Evolutionary conservation across 2,113 vertebrate genomes (phyloP).

Genomic region (Scopus umbretta): DNA sequence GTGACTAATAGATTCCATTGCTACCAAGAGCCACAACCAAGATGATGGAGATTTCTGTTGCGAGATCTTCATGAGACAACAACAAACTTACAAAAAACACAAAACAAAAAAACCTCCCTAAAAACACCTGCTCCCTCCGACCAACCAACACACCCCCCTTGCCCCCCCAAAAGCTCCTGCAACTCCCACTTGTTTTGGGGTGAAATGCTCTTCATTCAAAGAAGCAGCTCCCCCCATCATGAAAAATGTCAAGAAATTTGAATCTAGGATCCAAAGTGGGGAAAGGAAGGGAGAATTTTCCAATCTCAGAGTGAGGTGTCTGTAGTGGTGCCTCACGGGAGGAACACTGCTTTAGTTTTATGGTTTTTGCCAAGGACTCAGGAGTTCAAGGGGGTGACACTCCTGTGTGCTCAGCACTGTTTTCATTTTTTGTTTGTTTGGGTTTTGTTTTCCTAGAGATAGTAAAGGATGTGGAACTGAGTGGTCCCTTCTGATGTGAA

Average conservation of each 20-base stretch:
- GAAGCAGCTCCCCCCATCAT: fast-evolving
- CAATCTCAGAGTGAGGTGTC: background rate
- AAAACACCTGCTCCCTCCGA: background rate
- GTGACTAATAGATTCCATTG: slow-evolving; percentile 11
- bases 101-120: background rate
- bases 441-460: background rate
- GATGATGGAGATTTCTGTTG: background rate
- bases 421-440: background rate
- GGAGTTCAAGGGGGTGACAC: background rate
- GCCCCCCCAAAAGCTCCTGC: background rate
- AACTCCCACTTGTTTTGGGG: background rate
- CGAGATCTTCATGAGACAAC: background rate
- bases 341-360: background rate
- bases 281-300: background rate
- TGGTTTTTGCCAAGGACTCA: background rate
- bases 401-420: background rate
- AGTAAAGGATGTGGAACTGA: background rate
- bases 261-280: background rate
- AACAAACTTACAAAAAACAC: background rate
- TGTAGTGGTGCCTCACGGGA: background rate
- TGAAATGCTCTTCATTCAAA: background rate
- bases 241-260: background rate
- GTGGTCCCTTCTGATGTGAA: background rate
- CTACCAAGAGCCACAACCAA: background rate
- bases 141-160: no score